Conservation (phyloP, 2,113 vertebrate genomes). For the Haliaeetus leucogaster region DNA sequence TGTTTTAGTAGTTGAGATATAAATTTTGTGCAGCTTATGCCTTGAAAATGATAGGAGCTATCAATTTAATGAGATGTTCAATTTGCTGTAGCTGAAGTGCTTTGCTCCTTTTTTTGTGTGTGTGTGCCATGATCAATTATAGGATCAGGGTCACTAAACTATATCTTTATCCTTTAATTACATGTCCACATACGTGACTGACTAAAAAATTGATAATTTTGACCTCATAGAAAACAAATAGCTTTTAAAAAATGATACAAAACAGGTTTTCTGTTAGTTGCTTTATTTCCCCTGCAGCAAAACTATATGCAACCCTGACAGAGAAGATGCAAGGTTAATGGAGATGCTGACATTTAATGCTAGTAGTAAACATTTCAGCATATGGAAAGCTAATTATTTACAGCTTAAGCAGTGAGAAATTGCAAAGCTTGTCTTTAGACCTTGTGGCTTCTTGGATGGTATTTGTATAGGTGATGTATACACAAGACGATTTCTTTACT, state of each 20-base stretch:
- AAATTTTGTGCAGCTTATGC: neutral
- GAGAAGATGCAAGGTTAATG: slow-evolving; percentile 8
- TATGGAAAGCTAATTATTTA: slow-evolving; percentile 16
- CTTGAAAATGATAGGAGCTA: neutral
- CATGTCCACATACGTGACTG: neutral
- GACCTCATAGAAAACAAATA: neutral
- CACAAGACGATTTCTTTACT: neutral
- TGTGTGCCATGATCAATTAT: neutral
- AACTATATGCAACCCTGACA: neutral
- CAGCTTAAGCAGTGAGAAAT: slow-evolving; percentile 12
- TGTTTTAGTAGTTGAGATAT: neutral
- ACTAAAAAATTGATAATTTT: neutral
- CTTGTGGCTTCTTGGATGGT: neutral
- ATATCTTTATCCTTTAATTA: neutral
- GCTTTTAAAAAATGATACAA: neutral
- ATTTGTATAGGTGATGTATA: neutral
- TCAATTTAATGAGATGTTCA: neutral
- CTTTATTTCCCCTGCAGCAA: neutral
- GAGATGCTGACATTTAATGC: neutral
- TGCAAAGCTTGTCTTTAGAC: neutral
- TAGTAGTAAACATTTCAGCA: slow-evolving; percentile 16
- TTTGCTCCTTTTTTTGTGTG: neutral
- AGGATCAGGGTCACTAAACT: neutral
- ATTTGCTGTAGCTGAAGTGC: neutral
- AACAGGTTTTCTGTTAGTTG: neutral